Percentiles rank a stretch among this genome's conserved stretches.
phyloP scores from a whole-genome alignment of 2,797 vertebrate genomes.

The Gobionotothen gibberifrons region DNA sequence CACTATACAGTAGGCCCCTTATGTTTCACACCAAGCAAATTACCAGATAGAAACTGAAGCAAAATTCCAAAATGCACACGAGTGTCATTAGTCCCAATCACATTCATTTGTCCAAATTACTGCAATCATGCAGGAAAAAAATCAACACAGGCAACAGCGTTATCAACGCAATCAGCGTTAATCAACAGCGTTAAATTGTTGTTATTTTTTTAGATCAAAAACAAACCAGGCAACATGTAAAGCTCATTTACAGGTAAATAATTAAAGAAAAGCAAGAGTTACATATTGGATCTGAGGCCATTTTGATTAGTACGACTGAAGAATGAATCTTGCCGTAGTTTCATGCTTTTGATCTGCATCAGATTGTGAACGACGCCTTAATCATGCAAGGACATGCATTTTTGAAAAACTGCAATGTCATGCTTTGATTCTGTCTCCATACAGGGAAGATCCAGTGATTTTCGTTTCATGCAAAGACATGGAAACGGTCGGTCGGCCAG shows the following conservation, averaged over 20 bases:
- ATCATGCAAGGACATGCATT: slow-evolving; percentile 33
- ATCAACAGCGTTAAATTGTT: neutral
- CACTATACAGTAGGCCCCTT: neutral
- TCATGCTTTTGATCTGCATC: slow-evolving; percentile 12
- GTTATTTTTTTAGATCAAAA: too few relatives aligned
- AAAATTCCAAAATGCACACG: neutral
- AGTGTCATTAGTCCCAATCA: neutral
- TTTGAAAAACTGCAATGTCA: slow-evolving; percentile 8
- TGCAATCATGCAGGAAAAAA: slow-evolving; percentile 32
- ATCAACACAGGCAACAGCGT: slow-evolving; percentile 39
- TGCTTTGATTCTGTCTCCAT: slow-evolving; percentile 25
- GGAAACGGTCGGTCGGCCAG: neutral
- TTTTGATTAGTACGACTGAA: slow-evolving; percentile 33
- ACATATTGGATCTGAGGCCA: neutral
- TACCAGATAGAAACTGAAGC: slow-evolving; percentile 8
- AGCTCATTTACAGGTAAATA: slow-evolving; percentile 9
- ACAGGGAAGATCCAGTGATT: neutral
- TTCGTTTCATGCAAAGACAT: slow-evolving; percentile 40
- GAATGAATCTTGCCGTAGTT: neutral
- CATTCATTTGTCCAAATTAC: neutral
- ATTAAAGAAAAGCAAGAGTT: slow-evolving; percentile 17
- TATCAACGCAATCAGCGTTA: too few relatives aligned
- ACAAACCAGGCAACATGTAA: neutral
- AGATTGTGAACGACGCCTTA: neutral
- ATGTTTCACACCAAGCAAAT: slow-evolving; percentile 15